These are phyloP conservation scores for Hoplodrina blanda DNA, from an alignment of 2,888 invertebrate genomes.

Conservation along the genomic window DNA sequence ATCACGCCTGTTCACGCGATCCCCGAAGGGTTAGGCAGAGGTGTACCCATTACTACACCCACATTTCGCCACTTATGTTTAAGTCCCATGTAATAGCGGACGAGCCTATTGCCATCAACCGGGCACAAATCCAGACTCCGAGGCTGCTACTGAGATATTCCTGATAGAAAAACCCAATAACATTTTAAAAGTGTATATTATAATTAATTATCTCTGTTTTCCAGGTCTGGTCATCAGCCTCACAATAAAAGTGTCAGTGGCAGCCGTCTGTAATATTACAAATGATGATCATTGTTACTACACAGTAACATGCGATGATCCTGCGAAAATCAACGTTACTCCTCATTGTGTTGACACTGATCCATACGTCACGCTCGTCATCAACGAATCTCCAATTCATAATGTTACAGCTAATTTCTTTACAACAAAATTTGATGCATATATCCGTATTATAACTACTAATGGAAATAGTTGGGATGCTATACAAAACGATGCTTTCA, in stretches of 20 bases:
- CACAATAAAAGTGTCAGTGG: not conserved
- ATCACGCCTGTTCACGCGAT: too few species aligned
- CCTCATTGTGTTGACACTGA: conserved; percentile 24
- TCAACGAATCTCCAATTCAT: conserved; percentile 33
- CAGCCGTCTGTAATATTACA: conserved; percentile 25
- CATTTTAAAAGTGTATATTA: too few species aligned
- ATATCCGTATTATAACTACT: conserved; percentile 42
- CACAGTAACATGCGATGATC: conserved; percentile 40
- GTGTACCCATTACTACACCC: too few species aligned
- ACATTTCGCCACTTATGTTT: too few species aligned
- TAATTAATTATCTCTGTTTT: conserved; percentile 12
- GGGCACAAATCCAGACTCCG: too few species aligned
- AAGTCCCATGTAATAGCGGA: too few species aligned
- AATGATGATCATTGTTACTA: conserved; percentile 48
- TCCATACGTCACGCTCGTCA: conserved; percentile 43
- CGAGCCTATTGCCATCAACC: too few species aligned
- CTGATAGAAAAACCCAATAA: too few species aligned
- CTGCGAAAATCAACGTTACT: conserved; percentile 10
- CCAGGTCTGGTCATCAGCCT: conserved; percentile 41
- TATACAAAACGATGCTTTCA: conserved; percentile 45
- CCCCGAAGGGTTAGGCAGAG: too few species aligned
- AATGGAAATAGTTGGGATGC: conserved; percentile 42
- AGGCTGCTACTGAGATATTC: too few species aligned
- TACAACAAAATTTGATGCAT: conserved; percentile 25
- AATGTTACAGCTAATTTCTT: conserved; percentile 30